phyloP scores from a whole-genome alignment of 1,140 invertebrate genomes.

The Aethina tumida region DNA sequence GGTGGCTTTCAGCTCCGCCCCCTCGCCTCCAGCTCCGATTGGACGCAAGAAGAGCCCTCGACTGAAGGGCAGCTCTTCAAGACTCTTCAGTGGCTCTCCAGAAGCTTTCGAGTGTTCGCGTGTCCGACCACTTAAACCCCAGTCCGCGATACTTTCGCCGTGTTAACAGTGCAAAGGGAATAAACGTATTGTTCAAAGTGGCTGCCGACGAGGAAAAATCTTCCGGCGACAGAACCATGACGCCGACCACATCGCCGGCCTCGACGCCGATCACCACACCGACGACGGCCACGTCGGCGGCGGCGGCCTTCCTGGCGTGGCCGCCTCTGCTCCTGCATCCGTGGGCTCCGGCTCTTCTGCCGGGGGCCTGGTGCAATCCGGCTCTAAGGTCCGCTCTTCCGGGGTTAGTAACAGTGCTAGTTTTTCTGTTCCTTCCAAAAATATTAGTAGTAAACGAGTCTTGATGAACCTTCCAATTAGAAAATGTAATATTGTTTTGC shows the following conservation, averaged over 20 bases:
- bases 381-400: constrained; percentile 32
- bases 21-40: constrained; percentile 15
- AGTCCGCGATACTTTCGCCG: constrained; percentile 9
- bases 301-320: constrained; percentile 33
- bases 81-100: constrained; percentile 35
- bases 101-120: constrained; percentile 33
- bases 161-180: neutral
- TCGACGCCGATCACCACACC: constrained; percentile 12
- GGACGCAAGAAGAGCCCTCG: constrained; percentile 29
- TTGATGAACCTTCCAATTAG: no score
- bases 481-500: no score
- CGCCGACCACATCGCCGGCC: constrained; percentile 14
- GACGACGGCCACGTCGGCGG: constrained; percentile 19
- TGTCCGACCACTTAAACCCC: constrained; percentile 29
- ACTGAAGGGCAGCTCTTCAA: constrained; percentile 32
- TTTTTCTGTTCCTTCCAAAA: no score
- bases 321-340: constrained; percentile 34
- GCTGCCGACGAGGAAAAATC: constrained; percentile 28
- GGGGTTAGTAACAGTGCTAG: no score
- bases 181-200: constrained; percentile 25
- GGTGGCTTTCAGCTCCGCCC: constrained; percentile 23
- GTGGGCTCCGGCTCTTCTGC: constrained; percentile 33
- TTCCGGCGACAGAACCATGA: constrained; percentile 20
- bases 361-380: constrained; percentile 32
- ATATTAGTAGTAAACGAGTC: no score